These are phyloP conservation scores for Miniopterus natalensis DNA, from an alignment of 2,113 vertebrate species.

Conservation along the genomic window DNA sequence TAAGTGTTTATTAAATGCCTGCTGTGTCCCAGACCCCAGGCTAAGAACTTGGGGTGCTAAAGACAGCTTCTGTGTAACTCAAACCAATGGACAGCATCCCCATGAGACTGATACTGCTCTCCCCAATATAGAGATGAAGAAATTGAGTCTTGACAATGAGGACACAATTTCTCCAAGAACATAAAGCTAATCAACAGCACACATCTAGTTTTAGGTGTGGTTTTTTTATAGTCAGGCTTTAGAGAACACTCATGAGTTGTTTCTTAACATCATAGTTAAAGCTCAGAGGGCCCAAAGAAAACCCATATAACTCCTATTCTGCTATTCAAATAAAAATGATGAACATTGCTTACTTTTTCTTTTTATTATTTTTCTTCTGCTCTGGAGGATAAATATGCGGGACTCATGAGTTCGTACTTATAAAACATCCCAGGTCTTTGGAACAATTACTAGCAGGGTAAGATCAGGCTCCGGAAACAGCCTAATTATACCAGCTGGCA, in stretches of 20 bases:
- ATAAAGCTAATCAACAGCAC: neutral
- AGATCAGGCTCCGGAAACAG: constrained; percentile 24
- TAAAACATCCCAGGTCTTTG: neutral
- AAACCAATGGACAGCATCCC: neutral
- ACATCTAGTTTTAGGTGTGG: neutral
- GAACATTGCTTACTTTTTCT: constrained; percentile 48
- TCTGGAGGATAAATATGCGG: constrained; percentile 20
- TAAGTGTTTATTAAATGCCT: neutral
- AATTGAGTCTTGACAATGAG: neutral
- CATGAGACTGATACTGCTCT: neutral
- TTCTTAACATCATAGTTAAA: neutral
- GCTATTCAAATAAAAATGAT: constrained; percentile 34
- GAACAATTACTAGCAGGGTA: constrained; percentile 40
- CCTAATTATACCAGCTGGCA: constrained; percentile 33
- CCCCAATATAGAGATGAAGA: neutral
- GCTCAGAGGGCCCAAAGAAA: neutral
- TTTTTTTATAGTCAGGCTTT: neutral
- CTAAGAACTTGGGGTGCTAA: neutral
- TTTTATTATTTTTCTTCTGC: constrained; percentile 47
- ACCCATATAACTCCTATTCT: neutral
- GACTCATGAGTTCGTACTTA: constrained; percentile 40
- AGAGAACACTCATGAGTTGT: neutral
- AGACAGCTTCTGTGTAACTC: neutral
- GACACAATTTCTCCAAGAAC: neutral
- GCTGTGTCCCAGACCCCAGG: neutral